phyloP scores from a whole-genome alignment of 2,888 invertebrate species.

The Dryobotodes eremita region DNA sequence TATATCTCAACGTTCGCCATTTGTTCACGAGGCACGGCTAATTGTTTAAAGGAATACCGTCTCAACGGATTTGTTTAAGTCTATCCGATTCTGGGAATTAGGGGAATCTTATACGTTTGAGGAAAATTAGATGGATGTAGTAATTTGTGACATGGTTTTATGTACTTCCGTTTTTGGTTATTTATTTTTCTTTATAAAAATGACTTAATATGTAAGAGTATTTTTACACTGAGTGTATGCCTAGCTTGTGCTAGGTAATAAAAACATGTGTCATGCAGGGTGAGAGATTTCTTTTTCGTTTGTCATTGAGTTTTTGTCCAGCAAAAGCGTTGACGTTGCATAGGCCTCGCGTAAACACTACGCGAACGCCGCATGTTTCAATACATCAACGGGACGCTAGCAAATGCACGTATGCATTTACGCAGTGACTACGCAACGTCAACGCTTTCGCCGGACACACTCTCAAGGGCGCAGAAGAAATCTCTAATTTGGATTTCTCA shows the following conservation, averaged over 20 bases:
- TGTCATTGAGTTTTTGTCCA: background rate
- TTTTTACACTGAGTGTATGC: background rate
- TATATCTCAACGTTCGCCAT: constrained; percentile 68
- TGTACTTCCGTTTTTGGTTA: background rate
- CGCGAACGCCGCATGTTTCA: background rate
- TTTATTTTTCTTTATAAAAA: background rate
- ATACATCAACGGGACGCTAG: no score
- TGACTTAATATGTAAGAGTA: background rate
- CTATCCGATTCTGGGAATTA: constrained; percentile 69
- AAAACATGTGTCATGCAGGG: background rate
- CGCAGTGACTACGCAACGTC: background rate
- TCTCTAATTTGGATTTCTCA: background rate
- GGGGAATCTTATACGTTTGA: constrained; percentile 59
- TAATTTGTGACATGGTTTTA: background rate
- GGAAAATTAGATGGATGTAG: constrained; percentile 47
- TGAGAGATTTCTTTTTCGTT: background rate
- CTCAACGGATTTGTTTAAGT: constrained; percentile 77
- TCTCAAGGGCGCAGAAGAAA: background rate
- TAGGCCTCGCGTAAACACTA: no score
- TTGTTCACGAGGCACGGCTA: constrained; percentile 74
- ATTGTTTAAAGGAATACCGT: constrained; percentile 80
- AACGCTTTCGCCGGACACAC: background rate
- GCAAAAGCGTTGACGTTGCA: background rate
- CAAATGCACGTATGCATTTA: background rate
- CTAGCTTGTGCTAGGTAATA: no score